Evolutionary conservation across 2,797 vertebrate species (phyloP).

Genomic region (Crypturellus tataupa): DNA sequence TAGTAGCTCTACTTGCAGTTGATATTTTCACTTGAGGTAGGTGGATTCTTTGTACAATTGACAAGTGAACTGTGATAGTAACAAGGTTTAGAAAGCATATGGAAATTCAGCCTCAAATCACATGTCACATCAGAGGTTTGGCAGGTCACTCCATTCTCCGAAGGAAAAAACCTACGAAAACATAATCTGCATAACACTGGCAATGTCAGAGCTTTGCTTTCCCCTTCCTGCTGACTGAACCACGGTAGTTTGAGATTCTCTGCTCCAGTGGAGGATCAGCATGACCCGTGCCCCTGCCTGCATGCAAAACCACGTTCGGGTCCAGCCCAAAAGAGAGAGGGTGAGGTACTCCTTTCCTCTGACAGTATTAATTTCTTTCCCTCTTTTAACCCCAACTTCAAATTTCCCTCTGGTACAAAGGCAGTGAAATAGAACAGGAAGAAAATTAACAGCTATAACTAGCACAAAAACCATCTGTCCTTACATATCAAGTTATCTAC

Average conservation of each 20-base stretch:
- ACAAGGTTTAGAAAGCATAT: slow-evolving; percentile 30
- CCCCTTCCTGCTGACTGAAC: background rate
- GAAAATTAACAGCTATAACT: background rate
- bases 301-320: background rate
- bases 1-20: background rate
- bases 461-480: background rate
- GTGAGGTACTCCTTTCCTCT: background rate
- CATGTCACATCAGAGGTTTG: slow-evolving; percentile 20
- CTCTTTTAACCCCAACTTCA: background rate
- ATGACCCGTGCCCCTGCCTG: background rate
- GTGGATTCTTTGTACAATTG: background rate
- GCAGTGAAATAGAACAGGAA: background rate
- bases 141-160: background rate
- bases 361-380: background rate
- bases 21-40: background rate
- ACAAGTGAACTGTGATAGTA: slow-evolving; percentile 17
- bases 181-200: slow-evolving; percentile 28
- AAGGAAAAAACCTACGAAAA: slow-evolving; percentile 33
- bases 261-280: background rate
- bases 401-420: background rate
- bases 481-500: background rate
- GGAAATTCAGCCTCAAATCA: slow-evolving; percentile 49
- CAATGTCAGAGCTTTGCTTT: background rate
- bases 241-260: background rate
- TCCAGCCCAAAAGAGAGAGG: background rate